Base-by-base conservation (phyloP, 1,140 invertebrate genomes). In the Diploscapter pachys region DNA sequence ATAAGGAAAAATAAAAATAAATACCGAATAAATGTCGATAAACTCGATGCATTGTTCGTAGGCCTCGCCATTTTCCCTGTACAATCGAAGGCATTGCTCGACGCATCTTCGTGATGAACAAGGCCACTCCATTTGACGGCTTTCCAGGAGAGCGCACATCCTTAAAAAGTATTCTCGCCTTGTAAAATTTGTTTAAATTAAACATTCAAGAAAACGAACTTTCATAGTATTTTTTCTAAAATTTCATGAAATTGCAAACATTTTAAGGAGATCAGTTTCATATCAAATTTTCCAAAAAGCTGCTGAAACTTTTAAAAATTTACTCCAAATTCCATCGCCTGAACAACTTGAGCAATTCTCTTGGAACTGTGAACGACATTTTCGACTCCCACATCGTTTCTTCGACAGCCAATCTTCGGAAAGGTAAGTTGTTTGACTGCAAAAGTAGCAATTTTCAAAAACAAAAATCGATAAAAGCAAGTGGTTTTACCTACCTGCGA, bases 11-110 rank as follows among this genome's bases (percentile, higher is more conserved):
- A 31, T 31, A 31, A 31, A 31, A 31, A 31, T 55, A 57, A 50
- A 49, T 69, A 74, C 73, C 9, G 68, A 64, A 50, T 76, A 76
- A 4, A 64, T 63, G 8, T 63, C 63, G 4, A 76, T 51, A 57
- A 76, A 76, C 55, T 76, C 75, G 8, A 49, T 63, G 48, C 73
- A 74, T 64, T 74, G 73, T 13, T 74, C 73, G 64, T 74, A 74
- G 9, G 73, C 70, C 31, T 74, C 73, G 3, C 56, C 64, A 50
- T 54, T 74, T 69, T 69, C 73, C 4, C 73, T 56, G 4, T 69
- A 59, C 48, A 69, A 56, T 69, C 73, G 9, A 11, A 69, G 59
- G 0, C 68, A 57, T 63, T 74, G 65, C 48, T 74, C 65, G 5
- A 74, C 31, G 3, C 55, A 5, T 4, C 4, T 5, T 5, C 62